These are phyloP conservation scores for Colossoma macropomum DNA, from an alignment of 2,113 vertebrate genomes.

Conservation along the genomic window DNA sequence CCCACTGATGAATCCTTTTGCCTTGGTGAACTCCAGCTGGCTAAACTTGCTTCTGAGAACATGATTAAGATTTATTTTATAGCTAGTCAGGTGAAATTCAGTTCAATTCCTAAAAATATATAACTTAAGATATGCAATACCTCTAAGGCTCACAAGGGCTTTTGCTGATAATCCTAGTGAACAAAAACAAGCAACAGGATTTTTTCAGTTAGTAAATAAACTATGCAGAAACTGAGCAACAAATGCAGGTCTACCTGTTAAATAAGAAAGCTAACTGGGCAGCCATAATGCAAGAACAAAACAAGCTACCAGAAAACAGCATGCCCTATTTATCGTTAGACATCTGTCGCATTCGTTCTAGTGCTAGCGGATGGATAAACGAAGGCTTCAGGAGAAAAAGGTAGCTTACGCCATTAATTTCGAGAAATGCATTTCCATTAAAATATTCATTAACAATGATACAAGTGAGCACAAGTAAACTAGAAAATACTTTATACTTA, in stretches of 20 bases:
- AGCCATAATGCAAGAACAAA: no score
- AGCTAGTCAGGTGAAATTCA: background rate
- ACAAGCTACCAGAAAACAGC: no score
- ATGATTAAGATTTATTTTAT: background rate
- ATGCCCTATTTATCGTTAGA: no score
- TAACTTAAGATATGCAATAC: background rate
- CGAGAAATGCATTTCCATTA: no score
- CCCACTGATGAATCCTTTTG: background rate
- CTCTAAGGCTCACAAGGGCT: background rate
- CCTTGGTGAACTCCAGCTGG: background rate
- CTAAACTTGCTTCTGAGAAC: background rate
- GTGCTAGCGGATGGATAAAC: no score
- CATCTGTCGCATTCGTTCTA: no score
- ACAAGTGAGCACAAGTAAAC: no score
- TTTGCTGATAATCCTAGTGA: background rate
- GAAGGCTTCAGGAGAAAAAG: no score
- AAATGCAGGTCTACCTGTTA: background rate
- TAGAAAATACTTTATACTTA: no score
- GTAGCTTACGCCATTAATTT: no score
- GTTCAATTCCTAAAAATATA: background rate
- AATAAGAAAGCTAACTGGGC: no score
- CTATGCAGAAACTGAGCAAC: background rate
- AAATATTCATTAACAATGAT: no score
- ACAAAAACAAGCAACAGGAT: background rate
- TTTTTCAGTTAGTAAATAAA: background rate